Conservation (phyloP, 2,797 vertebrate species). For the Pangasius sanitwongsei region DNA sequence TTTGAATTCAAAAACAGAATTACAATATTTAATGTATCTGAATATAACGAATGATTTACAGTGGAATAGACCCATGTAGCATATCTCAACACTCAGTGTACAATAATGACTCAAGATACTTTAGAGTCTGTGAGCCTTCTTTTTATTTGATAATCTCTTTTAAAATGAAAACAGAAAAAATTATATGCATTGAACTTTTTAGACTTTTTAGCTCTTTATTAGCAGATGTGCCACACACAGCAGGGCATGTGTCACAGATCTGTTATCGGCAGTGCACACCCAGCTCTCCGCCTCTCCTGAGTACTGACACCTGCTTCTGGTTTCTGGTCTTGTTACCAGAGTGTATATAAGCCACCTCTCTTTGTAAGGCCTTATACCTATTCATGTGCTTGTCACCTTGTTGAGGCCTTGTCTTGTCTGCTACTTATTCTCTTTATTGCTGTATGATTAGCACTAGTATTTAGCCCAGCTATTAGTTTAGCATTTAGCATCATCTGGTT, state of each 20-base stretch:
- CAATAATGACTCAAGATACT: not conserved
- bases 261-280: not conserved
- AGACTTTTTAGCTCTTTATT: not conserved
- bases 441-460: not conserved
- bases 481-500: not conserved
- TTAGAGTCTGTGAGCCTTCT: not conserved
- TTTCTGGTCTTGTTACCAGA: not conserved
- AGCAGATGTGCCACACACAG: not conserved
- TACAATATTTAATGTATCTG: not conserved
- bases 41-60: not conserved
- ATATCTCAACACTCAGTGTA: not conserved
- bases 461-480: not conserved
- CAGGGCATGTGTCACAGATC: not conserved
- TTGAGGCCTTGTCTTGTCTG: not conserved
- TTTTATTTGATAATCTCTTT: not conserved
- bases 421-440: not conserved
- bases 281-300: not conserved
- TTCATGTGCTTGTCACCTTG: not conserved
- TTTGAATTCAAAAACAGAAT: not conserved
- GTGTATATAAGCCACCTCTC: not conserved
- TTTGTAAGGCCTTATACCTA: not conserved
- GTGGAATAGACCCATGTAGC: not conserved
- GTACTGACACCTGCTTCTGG: not conserved
- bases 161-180: not conserved
- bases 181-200: not conserved